Evolutionary conservation across 2,113 vertebrate genomes (phyloP).

Genomic region (Todiramphus chloris): DNA sequence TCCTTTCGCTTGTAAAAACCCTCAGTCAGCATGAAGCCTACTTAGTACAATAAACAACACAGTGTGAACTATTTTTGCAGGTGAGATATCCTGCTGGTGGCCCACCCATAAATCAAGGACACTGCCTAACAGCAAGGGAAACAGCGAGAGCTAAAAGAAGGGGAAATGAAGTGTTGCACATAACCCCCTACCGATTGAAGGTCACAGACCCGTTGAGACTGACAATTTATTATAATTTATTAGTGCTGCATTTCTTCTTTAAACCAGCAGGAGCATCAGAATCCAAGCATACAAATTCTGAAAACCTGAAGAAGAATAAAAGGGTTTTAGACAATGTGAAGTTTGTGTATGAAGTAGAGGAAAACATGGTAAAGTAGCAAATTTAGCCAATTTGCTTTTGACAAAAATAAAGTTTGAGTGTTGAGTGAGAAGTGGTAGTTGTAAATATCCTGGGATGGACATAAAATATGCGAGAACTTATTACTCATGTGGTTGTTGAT

Average conservation of each 20-base stretch:
- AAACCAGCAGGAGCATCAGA: slow-evolving; percentile 74
- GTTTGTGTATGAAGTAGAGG: neutral
- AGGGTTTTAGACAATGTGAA: neutral
- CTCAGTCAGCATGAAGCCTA: slow-evolving; percentile 78
- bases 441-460: neutral
- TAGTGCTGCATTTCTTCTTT: slow-evolving; percentile 74
- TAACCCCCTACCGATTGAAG: slow-evolving; percentile 72
- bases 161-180: slow-evolving; percentile 70
- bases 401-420: neutral
- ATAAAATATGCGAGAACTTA: neutral
- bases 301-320: slow-evolving; percentile 53
- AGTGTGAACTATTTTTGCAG: slow-evolving; percentile 89
- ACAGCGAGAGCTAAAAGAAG: slow-evolving; percentile 59
- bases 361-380: neutral
- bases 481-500: neutral
- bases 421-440: neutral
- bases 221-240: slow-evolving; percentile 81
- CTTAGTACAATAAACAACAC: slow-evolving; percentile 87
- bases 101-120: slow-evolving; percentile 86
- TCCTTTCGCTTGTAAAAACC: slow-evolving; percentile 77
- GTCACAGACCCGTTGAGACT: slow-evolving; percentile 76
- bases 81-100: slow-evolving; percentile 83
- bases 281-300: slow-evolving; percentile 55
- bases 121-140: slow-evolving; percentile 68
- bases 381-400: neutral